Evolutionary conservation across 2,888 invertebrate species (phyloP).

Genomic region (Athalia circularis): DNA sequence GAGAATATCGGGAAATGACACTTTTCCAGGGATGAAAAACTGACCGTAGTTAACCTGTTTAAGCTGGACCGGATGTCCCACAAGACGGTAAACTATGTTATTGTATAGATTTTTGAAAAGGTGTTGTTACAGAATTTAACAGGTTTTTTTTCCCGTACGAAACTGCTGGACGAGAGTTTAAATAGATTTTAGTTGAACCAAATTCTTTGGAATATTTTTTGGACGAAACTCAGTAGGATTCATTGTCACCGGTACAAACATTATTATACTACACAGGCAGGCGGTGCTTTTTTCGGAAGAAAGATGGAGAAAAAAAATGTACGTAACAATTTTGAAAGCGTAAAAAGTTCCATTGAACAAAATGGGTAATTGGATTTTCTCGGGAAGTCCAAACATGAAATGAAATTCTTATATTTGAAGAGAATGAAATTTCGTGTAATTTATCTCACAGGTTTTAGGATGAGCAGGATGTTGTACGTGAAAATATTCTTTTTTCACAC

Average conservation of each 20-base stretch:
- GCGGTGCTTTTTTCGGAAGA: too few species aligned
- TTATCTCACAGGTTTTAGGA: too few species aligned
- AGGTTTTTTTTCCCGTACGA: neutral
- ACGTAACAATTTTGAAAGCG: conserved; percentile 17
- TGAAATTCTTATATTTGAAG: neutral
- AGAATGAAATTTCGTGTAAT: neutral
- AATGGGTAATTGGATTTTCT: conserved; percentile 26
- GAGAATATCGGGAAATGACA: too few species aligned
- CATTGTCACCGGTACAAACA: neutral
- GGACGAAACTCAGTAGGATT: neutral
- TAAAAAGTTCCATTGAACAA: too few species aligned
- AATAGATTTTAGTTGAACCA: conserved; percentile 29
- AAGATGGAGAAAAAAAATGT: neutral
- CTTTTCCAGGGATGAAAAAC: neutral
- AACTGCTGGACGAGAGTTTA: conserved; percentile 19
- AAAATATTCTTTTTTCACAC: too few species aligned
- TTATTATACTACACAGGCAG: neutral
- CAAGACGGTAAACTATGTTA: conserved; percentile 11
- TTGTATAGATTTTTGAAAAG: neutral
- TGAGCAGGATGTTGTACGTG: too few species aligned
- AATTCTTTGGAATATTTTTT: neutral
- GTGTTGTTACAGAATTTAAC: too few species aligned
- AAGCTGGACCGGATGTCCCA: conserved; percentile 20
- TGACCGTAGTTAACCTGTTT: neutral
- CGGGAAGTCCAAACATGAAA: conserved; percentile 12